Percentiles rank a stretch among this genome's conserved stretches.
Evolutionary conservation across 1,140 invertebrate species (phyloP).

Genomic region (Papilio machaon): DNA sequence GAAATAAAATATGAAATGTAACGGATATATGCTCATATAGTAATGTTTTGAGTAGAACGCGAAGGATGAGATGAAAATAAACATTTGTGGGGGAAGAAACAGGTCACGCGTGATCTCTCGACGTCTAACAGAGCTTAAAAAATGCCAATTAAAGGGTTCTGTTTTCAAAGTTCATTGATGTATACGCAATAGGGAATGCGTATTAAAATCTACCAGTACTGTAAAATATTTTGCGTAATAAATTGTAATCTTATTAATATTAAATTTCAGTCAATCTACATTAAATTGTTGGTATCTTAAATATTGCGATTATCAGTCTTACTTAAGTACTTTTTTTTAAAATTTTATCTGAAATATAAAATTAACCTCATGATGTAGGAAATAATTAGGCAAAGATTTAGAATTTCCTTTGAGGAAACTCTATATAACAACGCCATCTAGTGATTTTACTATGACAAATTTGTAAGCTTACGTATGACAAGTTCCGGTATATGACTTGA

Average conservation of each 20-base stretch:
- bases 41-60: background rate
- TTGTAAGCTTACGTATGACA: background rate
- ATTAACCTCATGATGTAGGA: too few species aligned
- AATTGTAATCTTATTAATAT: background rate
- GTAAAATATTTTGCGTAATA: background rate
- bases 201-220: background rate
- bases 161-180: conserved; percentile 22
- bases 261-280: background rate
- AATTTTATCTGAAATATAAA: too few species aligned
- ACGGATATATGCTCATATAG: background rate
- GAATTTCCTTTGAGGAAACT: background rate
- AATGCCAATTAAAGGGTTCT: conserved; percentile 21
- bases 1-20: conserved; percentile 35
- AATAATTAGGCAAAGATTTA: too few species aligned
- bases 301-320: background rate
- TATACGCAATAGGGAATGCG: background rate
- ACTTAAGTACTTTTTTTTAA: too few species aligned
- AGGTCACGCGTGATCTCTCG: conserved; percentile 12
- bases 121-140: conserved; percentile 22
- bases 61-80: conserved; percentile 26
- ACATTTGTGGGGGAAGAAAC: conserved; percentile 30
- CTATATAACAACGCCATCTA: background rate
- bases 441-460: background rate
- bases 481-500: too few species aligned
- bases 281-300: background rate